phyloP scores from a whole-genome alignment of 2,113 vertebrate species.

The Spheniscus mendiculus region DNA sequence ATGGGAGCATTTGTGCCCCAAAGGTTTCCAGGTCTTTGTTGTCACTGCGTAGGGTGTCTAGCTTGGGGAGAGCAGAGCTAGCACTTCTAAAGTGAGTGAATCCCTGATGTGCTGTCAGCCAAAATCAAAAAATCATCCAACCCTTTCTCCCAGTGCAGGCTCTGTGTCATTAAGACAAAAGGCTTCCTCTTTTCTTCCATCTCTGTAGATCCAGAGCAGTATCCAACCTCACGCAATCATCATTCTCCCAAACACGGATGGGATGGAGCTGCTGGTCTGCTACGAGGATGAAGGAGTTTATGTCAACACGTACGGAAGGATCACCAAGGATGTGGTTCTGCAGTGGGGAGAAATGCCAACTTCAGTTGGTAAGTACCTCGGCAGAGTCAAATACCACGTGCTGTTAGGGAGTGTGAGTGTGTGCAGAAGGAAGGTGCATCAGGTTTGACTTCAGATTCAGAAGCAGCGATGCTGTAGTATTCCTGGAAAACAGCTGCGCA shows the following conservation, averaged over 20 bases:
- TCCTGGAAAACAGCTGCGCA: neutral
- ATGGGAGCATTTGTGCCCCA: neutral
- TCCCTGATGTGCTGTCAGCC: neutral
- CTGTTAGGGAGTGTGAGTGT: rapidly evolving
- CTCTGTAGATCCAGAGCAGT: constrained; percentile 88
- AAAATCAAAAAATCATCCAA: neutral
- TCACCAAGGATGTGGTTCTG: constrained; percentile 98
- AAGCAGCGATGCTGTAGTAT: neutral
- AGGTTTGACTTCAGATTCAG: neutral
- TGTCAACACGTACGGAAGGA: constrained; percentile 96
- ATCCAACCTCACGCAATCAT: constrained; percentile 98
- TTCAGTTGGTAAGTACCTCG: constrained; percentile 87
- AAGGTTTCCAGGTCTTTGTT: neutral
- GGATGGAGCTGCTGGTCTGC: constrained; percentile 97
- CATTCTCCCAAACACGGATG: constrained; percentile 97
- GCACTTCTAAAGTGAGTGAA: neutral
- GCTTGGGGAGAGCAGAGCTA: neutral
- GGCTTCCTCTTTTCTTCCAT: neutral
- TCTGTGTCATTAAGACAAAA: neutral
- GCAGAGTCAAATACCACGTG: rapidly evolving
- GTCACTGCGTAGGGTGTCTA: neutral
- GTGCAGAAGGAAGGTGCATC: neutral
- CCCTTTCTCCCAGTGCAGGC: neutral
- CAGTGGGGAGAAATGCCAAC: constrained; percentile 99
- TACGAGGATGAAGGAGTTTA: constrained; percentile 99